Base-by-base conservation (phyloP, 2,113 vertebrate species). In the Xiphorhynchus elegans region DNA sequence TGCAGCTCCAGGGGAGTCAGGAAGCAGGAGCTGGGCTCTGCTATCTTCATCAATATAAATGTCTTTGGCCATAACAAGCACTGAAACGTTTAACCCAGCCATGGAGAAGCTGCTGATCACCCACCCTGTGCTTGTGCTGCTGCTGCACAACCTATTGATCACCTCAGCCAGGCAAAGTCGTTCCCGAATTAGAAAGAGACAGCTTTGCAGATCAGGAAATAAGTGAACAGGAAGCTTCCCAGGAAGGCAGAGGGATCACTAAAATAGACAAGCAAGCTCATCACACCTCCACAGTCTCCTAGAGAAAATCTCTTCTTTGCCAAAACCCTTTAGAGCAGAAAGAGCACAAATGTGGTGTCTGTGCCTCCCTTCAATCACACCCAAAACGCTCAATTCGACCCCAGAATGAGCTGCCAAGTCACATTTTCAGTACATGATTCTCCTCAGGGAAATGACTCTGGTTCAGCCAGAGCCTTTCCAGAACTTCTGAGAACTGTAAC, bases 231-330 rank as follows among this genome's bases (percentile, higher is more conserved):
- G 72, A 88, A 90, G 68, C 28, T 10, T 39, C 63, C 52, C 49
- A 56, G 76, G 87, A 79, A 93, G 59, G 74, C 94, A 85, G 77
- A 37, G 62, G 40, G 73, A 81, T 55, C 78, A 79, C 89, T 26
- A 84, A 95, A 95, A 91, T 67, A 93, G 85, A 78, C 39, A 19
- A 60, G 86, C 83, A 78, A 81, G 88, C 85, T 92, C 92, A 91
- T 94, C 85, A 84, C 90, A 92, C 88, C 88, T 95, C 90, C 96
- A 88, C 67, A 92, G 69, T 33, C 66, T 59, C 7, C 53, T 37
- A 56, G 25, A 78, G 60, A 62, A 39, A 69, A 58, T 1, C 31
- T 18, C 55, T 55, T 42, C 72, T 29, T 26, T 75, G 90, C 89
- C 89, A 96, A 84, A 63, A n/a, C 2, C 62, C 62, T 55, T 8